Conservation (phyloP, 2,797 vertebrate genomes). For the Sebastes cheni region DNA sequence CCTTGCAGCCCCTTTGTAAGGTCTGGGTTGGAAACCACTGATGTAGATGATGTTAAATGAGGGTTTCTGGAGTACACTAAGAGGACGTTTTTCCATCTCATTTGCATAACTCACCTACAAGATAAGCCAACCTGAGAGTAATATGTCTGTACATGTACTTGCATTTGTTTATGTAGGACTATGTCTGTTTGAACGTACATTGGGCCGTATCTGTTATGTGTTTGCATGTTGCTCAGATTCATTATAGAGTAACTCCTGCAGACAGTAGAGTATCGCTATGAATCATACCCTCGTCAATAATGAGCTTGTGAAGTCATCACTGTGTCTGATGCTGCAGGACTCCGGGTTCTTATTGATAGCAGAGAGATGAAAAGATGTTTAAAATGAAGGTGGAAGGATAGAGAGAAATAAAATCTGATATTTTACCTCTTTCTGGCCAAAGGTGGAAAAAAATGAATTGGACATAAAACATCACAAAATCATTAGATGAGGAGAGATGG, state of each 20-base stretch:
- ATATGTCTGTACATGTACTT: not conserved
- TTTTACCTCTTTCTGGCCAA: not conserved
- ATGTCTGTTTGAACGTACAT: not conserved
- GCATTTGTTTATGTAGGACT: not conserved
- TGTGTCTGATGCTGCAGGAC: not conserved
- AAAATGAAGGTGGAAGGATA: not conserved
- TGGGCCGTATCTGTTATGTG: not conserved
- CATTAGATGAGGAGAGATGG: not conserved
- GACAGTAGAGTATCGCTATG: not conserved
- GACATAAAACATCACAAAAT: not conserved
- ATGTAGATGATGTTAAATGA: no score
- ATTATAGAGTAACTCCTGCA: constrained; percentile 3
- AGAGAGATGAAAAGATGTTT: constrained; percentile 10
- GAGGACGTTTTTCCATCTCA: not conserved
- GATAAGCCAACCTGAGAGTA: not conserved
- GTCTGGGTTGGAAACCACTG: not conserved
- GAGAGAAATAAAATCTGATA: not conserved
- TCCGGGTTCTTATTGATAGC: not conserved
- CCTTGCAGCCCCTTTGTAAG: not conserved
- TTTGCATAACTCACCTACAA: not conserved
- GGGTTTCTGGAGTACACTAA: not conserved
- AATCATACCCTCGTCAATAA: constrained; percentile 33
- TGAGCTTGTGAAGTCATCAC: constrained; percentile 23
- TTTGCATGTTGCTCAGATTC: not conserved
- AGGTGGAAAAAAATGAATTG: not conserved